Evolutionary conservation across 1,140 invertebrate species (phyloP), one percentile per base, ranked within the genome.

Genomic region (Matsumurasca onukii): DNA sequence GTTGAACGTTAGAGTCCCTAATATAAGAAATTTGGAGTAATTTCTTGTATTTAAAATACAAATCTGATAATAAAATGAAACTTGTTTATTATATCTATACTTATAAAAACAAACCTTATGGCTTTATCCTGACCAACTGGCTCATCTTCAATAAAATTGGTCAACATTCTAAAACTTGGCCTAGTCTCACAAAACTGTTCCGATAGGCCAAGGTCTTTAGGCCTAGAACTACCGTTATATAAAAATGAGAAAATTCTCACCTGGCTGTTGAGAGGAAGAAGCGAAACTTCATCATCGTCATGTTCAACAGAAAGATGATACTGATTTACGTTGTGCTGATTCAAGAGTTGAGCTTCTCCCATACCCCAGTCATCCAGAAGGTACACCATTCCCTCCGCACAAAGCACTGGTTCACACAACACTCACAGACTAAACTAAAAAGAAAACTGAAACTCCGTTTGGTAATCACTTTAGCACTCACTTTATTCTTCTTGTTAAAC

Each of bases 251-350:
- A 61, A 49, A 63, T n/a, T 65, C 68, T 61, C 30, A 73, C 73
- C 71, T 74, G 73, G 67, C 72, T 74, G 34, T 74, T 72, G 17
- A 74, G 69, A 29, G 73, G 73, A 48, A 71, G 59, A 17, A 74
- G 66, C 13, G 73, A 64, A 17, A 74, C 70, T 63, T 74, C 73
- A 22, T 69, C 62, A 48, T 74, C 71, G 25, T 68, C 69, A 17
- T 71, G 62, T 17, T 67, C 66, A 31, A 57, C 24, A 20, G 66
- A n/a, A 34, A 72, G 57, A 15, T 67, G 55, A 63, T 59, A 59
- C 34, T 66, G 39, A 25, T 52, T 52, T 49, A 59, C 29, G 27
- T 65, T 49, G 12, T 69, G 62, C 45, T 69, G 68, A 31, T 49
- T 68, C 39, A 63, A 31, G 34, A 66, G 63, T 31, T 73, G 68